Base-by-base conservation (phyloP, 2,113 vertebrate genomes). In the Prietella phreatophila region DNA sequence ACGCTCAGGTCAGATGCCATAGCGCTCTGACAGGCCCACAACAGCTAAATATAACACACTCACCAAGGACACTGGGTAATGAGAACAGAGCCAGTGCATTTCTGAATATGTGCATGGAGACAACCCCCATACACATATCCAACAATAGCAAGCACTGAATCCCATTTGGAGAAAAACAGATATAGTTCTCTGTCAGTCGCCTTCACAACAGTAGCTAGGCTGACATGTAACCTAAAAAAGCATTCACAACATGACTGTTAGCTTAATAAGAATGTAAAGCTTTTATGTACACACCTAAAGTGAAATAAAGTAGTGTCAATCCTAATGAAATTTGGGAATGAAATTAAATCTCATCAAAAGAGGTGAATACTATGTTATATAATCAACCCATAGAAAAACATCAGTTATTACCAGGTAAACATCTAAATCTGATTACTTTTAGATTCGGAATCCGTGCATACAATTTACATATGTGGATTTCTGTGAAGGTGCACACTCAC, bases 31-130 rank as follows among this genome's bases (percentile, higher is more conserved):
- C 63, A 85, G 85, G 60, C 79, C 71, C 58, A 75, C 61, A n/a
- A 84, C 6, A n/a, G 86, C 91, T 91, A 92, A 89, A 91, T 91
- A 91, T 92, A 93, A 89, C 86, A 7, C 58, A 15, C 78, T 87
- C 88, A 90, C 86, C 87, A 87, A 85, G 86, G 83, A 84, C 89
- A 73, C 83, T 47, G 82, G 47, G 25, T 92, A 90, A 89, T 91
- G 85, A 85, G 87, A 89, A 55, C 71, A 33, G 87, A 69, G 73
- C 75, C 82, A 15, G 73, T 39, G 73, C 75, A 39, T 84, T 84
- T 84, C 86, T 87, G 67, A 65, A 87, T 87, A 81, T 58, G 33
- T 84, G 75, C 65, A 71, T 4, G 11, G 33, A 61, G 39, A 58
- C 63, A 56, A 55, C 25, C 25, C 61, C 25, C 39, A 39, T 36